Evolutionary conservation across 2,797 vertebrate genomes (phyloP).

Genomic region (Sarcophilus harrisii): DNA sequence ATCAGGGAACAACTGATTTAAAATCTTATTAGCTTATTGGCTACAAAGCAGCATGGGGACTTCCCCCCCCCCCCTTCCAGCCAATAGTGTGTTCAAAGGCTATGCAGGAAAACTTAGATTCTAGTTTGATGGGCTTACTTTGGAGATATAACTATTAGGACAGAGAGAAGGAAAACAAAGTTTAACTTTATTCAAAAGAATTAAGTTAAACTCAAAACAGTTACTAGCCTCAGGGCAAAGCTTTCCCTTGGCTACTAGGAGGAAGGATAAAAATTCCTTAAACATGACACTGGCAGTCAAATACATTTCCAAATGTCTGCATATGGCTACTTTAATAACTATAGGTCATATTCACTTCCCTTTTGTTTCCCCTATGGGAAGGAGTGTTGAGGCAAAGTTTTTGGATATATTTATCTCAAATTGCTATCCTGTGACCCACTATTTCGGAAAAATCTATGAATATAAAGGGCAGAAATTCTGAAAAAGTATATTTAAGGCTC

Average conservation of each 20-base stretch:
- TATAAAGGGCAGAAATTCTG: too few relatives aligned
- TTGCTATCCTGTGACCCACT: background rate
- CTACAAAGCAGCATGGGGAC: slow-evolving; percentile 16
- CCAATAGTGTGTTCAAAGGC: background rate
- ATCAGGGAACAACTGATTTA: slow-evolving; percentile 2
- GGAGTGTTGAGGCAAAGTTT: background rate
- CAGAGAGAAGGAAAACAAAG: slow-evolving; percentile 53
- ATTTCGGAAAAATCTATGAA: background rate
- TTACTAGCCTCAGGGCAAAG: background rate
- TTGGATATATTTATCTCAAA: background rate
- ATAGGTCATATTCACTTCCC: background rate
- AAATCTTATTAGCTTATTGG: background rate
- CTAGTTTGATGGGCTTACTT: background rate
- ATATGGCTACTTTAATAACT: slow-evolving; percentile 14
- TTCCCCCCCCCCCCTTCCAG: background rate
- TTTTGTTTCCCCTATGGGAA: background rate
- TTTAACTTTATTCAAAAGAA: slow-evolving; percentile 31
- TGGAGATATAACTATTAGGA: slow-evolving; percentile 8
- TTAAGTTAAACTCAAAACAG: slow-evolving; percentile 11
- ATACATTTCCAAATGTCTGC: slow-evolving; percentile 22
- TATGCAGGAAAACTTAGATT: slow-evolving; percentile 7
- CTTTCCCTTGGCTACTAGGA: background rate
- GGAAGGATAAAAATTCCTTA: slow-evolving; percentile 15
- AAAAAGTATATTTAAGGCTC: too few relatives aligned
- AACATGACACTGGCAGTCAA: background rate